Conservation (phyloP, 1,140 invertebrate genomes). For the Geopemphigus sp. region DNA sequence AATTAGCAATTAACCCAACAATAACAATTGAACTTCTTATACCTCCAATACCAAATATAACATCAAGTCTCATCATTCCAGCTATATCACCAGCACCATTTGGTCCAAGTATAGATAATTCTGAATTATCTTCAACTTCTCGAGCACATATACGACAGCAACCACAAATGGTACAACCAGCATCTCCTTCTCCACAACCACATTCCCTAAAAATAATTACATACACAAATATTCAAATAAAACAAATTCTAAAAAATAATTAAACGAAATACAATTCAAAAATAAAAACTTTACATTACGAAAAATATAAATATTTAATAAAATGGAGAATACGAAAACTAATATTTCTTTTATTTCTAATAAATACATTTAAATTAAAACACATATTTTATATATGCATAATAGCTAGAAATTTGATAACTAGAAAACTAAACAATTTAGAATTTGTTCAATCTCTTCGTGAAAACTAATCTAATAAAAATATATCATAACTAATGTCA, state of each 20-base stretch:
- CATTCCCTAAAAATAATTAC: constrained; percentile 68
- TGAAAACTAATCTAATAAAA: no score
- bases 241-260: no score
- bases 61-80: constrained; percentile 61
- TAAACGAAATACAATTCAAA: no score
- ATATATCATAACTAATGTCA: no score
- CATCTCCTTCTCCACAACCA: constrained; percentile 92
- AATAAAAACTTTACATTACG: not conserved
- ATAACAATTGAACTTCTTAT: not conserved
- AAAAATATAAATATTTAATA: no score
- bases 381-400: no score
- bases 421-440: no score
- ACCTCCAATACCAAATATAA: constrained; percentile 57
- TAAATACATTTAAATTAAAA: no score
- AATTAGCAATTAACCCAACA: not conserved
- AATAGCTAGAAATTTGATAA: not conserved
- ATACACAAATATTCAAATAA: not conserved
- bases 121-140: constrained; percentile 64
- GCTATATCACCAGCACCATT: constrained; percentile 59
- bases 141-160: constrained; percentile 83
- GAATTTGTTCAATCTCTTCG: no score
- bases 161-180: constrained; percentile 88
- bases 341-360: no score
- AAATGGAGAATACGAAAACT: no score
- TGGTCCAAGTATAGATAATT: constrained; percentile 58